Conservation (phyloP, 2,888 invertebrate species). For the Clitarchus hookeri region DNA sequence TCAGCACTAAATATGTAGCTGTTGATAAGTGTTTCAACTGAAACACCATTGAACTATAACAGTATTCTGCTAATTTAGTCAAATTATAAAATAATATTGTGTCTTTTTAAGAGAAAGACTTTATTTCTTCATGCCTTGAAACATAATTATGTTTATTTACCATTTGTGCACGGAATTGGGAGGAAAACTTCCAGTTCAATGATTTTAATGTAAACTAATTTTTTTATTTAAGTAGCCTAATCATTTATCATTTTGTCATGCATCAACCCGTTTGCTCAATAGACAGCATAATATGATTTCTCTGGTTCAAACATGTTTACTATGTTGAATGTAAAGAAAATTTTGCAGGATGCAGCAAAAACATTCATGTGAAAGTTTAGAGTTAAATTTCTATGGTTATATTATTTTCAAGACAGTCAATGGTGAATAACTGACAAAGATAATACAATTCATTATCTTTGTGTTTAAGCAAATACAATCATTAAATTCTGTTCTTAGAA, state of each 20-base stretch:
- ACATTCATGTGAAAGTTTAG: too few relatives aligned
- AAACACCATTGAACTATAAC: neutral
- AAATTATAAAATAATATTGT: neutral
- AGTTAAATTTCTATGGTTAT: too few relatives aligned
- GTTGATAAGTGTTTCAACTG: neutral
- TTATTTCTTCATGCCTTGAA: neutral
- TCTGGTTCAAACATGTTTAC: neutral
- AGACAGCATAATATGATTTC: neutral
- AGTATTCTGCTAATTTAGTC: neutral
- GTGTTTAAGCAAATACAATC: neutral
- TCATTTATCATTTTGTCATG: neutral
- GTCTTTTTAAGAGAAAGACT: neutral
- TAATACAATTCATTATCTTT: neutral
- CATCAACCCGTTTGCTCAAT: too few relatives aligned
- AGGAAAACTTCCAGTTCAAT: neutral
- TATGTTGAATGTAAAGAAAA: neutral
- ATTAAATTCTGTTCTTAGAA: neutral
- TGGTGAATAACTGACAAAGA: too few relatives aligned
- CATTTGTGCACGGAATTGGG: neutral
- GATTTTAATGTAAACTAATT: neutral
- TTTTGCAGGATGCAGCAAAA: neutral
- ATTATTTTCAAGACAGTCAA: too few relatives aligned
- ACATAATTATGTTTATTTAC: neutral
- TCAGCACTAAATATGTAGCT: constrained; percentile 8
- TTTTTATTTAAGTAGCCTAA: neutral